These are phyloP conservation scores for Typhlichthys subterraneus DNA, from an alignment of 2,797 vertebrate species.

Conservation along the genomic window DNA sequence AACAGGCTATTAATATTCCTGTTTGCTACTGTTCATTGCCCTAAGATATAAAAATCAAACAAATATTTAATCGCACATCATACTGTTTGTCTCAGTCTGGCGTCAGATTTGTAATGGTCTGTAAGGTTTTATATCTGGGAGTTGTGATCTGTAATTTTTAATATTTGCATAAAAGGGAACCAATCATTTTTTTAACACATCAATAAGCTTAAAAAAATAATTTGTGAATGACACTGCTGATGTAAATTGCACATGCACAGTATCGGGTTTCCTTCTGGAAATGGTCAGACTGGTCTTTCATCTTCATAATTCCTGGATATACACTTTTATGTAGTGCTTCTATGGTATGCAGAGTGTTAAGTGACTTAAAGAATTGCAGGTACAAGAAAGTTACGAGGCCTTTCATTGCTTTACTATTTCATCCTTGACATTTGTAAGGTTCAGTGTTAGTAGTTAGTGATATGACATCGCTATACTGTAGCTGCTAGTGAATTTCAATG, in stretches of 20 bases:
- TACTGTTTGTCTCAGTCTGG: slow-evolving; percentile 55
- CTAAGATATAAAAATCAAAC: slow-evolving; percentile 63
- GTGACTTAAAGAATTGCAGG: not conserved
- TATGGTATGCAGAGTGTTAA: not conserved
- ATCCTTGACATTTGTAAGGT: too few relatives aligned
- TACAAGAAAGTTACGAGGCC: not conserved
- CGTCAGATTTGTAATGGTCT: slow-evolving; percentile 33
- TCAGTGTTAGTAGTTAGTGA: too few relatives aligned
- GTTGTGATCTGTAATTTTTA: slow-evolving; percentile 45
- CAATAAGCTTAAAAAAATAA: too few relatives aligned
- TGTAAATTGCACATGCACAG: too few relatives aligned
- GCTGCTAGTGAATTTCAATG: too few relatives aligned
- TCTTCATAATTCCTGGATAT: too few relatives aligned
- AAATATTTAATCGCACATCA: slow-evolving; percentile 55
- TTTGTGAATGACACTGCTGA: too few relatives aligned
- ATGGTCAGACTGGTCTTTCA: too few relatives aligned
- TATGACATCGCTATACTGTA: too few relatives aligned
- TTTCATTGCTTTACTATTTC: not conserved
- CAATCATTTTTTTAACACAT: slow-evolving; percentile 17
- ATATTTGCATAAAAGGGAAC: slow-evolving; percentile 26
- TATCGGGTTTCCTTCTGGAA: too few relatives aligned
- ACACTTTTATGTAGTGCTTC: slow-evolving; percentile 5
- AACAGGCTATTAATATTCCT: slow-evolving; percentile 71
- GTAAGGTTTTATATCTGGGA: slow-evolving; percentile 51
- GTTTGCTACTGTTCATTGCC: slow-evolving; percentile 50